Evolutionary conservation across 2,797 vertebrate genomes (phyloP), one percentile per base, ranked within the genome.

Genomic region (Arnoldichthys spilopterus): DNA sequence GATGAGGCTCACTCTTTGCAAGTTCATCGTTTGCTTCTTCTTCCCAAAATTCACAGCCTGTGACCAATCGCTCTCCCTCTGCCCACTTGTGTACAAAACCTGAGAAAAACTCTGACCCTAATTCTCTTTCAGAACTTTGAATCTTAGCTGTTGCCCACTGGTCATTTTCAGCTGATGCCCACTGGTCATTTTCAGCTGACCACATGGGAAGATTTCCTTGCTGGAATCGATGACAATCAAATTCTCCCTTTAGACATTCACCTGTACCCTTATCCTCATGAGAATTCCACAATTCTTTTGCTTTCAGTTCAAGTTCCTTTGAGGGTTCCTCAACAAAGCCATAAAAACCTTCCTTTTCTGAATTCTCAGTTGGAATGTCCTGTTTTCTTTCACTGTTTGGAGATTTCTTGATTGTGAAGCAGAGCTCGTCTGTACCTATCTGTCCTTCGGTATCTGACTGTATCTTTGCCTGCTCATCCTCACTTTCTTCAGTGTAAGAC

Each of bases 111-210:
- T 94, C 93, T 2, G 91, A 89, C 8, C 84, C 85, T 1, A 94
- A 90, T 2, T 92, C 92, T 3, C 66, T 58, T 72, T 93, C 92
- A n/a, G 88, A 87, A 72, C 80, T 81, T 45, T 84, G 62, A 64
- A 64, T 93, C 58, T 94, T 91, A 0, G 91, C 89, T 75, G 91
- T 89, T 34, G 91, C 91, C 93, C 92, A 94, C 83, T 94, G 93
- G 82, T 93, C 90, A 62, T 94, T 95, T 73, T 94, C 91, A 0
- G 92, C 87, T 69, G 91, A 90, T 30, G 93, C 93, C 93, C 93
- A 94, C 82, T 95, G 93, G 83, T 94, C 90, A 73, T 94, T 95
- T 87, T 93, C 93, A 15, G 89, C 87, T 1, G 92, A 90, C 91
- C 92, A 94, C 76, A 93, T 62, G 40, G 85, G 88, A 20, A 91